These are phyloP conservation scores for Cremastobaeus sp. DNA, from an alignment of 2,888 invertebrate genomes.

Conservation along the genomic window DNA sequence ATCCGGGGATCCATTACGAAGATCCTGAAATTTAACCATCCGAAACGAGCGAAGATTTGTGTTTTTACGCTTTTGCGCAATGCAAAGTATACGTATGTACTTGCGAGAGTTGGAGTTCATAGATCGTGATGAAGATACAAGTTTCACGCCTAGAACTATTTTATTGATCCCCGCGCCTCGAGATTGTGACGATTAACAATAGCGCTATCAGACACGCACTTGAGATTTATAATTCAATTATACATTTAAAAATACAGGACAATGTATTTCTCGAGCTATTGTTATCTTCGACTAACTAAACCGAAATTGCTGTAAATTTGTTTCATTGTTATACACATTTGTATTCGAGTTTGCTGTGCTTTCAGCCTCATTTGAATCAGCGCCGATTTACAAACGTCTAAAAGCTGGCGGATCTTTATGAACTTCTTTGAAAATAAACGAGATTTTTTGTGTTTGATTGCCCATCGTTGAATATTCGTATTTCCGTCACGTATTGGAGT, in stretches of 20 bases:
- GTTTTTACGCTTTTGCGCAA: conserved; percentile 67
- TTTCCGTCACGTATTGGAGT: conserved; percentile 61
- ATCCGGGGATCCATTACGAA: conserved; percentile 77
- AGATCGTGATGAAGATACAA: conserved; percentile 60
- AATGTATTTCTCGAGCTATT: conserved; percentile 1
- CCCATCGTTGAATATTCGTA: conserved; percentile 52
- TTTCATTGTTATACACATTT: conserved; percentile 25
- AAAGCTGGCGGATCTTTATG: conserved; percentile 29
- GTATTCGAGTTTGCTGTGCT: conserved; percentile 8
- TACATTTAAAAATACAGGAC: conserved; percentile 8
- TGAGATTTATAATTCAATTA: conserved; percentile 52
- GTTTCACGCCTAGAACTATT: conserved; percentile 50
- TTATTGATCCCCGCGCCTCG: conserved; percentile 41
- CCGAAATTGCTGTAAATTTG: conserved; percentile 14
- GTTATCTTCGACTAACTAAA: too few species aligned
- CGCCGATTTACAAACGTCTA: conserved; percentile 29
- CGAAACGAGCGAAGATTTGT: conserved; percentile 75
- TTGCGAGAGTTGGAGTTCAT: conserved; percentile 51
- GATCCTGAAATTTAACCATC: conserved; percentile 73
- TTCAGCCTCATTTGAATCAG: conserved; percentile 30
- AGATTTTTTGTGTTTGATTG: conserved; percentile 57
- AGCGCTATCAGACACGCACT: conserved; percentile 29
- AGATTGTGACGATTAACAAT: conserved; percentile 47
- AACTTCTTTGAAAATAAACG: conserved; percentile 53
- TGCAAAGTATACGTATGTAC: conserved; percentile 58